phyloP scores from a whole-genome alignment of 2,888 invertebrate genomes.

The Hydraecia micacea region DNA sequence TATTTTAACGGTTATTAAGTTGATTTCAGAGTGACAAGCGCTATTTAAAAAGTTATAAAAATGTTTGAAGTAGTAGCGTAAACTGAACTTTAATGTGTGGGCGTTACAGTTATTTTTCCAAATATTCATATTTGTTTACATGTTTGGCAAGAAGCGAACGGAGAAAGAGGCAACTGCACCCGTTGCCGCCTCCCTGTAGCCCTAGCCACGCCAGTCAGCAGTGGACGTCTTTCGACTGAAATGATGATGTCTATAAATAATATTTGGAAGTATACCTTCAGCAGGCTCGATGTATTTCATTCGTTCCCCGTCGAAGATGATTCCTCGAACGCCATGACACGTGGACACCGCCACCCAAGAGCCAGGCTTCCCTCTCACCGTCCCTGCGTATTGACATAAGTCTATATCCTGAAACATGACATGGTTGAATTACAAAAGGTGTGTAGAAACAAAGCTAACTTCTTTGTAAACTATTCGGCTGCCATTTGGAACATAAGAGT shows the following conservation, averaged over 20 bases:
- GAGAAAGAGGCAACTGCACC: no score
- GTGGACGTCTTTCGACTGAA: background rate
- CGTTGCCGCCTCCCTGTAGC: no score
- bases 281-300: slow-evolving; percentile 93
- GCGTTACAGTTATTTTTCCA: no score
- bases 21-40: no score
- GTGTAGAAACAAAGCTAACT: background rate
- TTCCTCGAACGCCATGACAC: slow-evolving; percentile 94
- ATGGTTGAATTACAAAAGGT: slow-evolving; percentile 43
- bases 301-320: slow-evolving; percentile 94
- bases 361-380: slow-evolving; percentile 91
- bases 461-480: background rate
- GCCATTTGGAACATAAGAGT: background rate
- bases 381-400: slow-evolving; percentile 94
- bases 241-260: background rate
- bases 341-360: slow-evolving; percentile 97
- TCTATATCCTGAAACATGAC: slow-evolving; percentile 91
- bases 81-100: no score
- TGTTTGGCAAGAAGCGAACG: no score
- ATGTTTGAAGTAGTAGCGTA: no score
- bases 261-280: slow-evolving; percentile 70
- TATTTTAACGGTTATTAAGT: no score
- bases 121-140: no score
- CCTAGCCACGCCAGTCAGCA: no score
- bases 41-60: no score